These are phyloP conservation scores for Harmothoe impar DNA, from an alignment of 2,888 invertebrate genomes.

Conservation along the genomic window DNA sequence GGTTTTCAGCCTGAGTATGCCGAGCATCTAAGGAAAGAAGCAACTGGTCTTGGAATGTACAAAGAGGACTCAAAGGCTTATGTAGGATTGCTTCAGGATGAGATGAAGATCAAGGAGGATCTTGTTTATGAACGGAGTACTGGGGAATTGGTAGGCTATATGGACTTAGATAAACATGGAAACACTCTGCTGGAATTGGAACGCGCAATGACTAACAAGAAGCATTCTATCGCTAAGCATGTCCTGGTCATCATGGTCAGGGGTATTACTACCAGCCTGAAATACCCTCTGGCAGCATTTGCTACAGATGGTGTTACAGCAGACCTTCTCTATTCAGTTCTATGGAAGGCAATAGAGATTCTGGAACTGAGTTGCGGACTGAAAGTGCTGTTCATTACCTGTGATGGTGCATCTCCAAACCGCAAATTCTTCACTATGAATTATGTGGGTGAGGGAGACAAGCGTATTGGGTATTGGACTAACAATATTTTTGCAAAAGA, in stretches of 20 bases:
- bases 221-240: conserved; percentile 68
- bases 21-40: background rate
- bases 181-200: conserved; percentile 69
- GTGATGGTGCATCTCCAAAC: too few relatives aligned
- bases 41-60: conserved; percentile 30
- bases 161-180: conserved; percentile 67
- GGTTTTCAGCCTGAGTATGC: too few relatives aligned
- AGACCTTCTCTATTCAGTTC: conserved; percentile 23
- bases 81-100: conserved; percentile 70
- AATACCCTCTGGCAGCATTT: too few relatives aligned
- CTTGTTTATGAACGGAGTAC: conserved; percentile 70
- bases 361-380: conserved; percentile 9
- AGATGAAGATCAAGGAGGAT: too few relatives aligned
- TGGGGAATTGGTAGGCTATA: conserved; percentile 70
- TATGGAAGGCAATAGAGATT: background rate
- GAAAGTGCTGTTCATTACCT: conserved; percentile 60
- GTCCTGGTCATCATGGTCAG: conserved; percentile 70
- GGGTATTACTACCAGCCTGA: conserved; percentile 30
- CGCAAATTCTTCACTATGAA: too few relatives aligned
- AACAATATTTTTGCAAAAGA: background rate
- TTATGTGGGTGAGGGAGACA: too few relatives aligned
- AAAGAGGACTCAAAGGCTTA: background rate
- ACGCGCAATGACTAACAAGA: too few relatives aligned
- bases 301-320: conserved; percentile 26
- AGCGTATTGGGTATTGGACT: too few relatives aligned